Base-by-base conservation (phyloP, 2,113 vertebrate species). In the Pomatostomus ruficeps region DNA sequence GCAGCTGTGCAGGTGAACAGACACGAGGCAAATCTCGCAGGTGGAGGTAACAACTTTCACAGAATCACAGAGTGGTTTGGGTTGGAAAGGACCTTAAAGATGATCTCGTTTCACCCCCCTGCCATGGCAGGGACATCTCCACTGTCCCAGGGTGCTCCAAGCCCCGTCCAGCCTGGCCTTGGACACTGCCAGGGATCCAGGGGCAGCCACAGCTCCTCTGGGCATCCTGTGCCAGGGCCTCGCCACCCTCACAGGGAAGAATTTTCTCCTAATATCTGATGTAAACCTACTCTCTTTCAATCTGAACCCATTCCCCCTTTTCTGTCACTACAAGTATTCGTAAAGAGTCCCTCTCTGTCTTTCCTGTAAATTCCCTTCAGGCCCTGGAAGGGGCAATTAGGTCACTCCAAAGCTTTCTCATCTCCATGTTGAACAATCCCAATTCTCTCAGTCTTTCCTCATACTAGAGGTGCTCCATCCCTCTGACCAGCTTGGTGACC, bases 31-130 rank as follows among this genome's bases (percentile, higher is more conserved):
- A 16, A 28, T 40, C 6, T 20, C 31, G 14, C 15, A 8, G 49
- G 40, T 1, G 11, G 45, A 38, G 31, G 2, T 2, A 5, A 10
- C 11, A 6, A 14, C 28, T 55, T 15, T 1, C 38, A 20, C 6
- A 20, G 35, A 19, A 19, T 12, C n/a, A 12, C n/a, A 1, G 61
- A 17, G 11, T 2, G 26, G 43, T 17, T 20, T 23, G 51, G 43
- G 21, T 3, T 33, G 52, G 52, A 35, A 58, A 17, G 33, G 21
- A 11, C 5, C 13, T 22, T 6, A 4, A 31, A 25, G 25, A 14
- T 5, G 10, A 25, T 74, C 19, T 18, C 21, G 15, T 21, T 16
- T 13, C 33, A 36, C 8, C 11, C 20, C 12, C 36, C 29, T 6
- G 43, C 51, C 52, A 4, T 1, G 51, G 23, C 54, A 58, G 25